Base-by-base conservation (phyloP, 2,113 vertebrate genomes). In the Aspidoscelis tigris region DNA sequence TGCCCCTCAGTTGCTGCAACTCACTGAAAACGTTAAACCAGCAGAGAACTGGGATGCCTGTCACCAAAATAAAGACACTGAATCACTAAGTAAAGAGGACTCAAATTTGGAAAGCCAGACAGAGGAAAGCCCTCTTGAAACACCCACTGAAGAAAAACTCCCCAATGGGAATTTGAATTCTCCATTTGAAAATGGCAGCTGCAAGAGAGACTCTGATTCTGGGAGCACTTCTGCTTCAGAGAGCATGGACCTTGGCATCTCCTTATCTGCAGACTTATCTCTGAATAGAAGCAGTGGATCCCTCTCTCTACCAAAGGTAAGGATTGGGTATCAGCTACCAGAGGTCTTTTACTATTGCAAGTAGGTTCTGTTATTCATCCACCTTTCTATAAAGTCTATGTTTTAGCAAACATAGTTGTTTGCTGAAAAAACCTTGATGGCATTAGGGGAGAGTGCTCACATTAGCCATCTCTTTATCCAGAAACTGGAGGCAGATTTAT, bases 181-280 rank as follows among this genome's bases (percentile, higher is more conserved):
- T 0, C 89, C 81, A 0, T 90, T 90, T 0, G 65, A 93, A 0
- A 86, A 95, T 1, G 90, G 88, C 72, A 90, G 82, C 2, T 90
- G 94, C 79, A 96, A 97, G n/a, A 93, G 95, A 74, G 92, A 95
- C 92, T 98, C 97, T 0, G 96, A 97, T 71, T 93, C 94, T 0
- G 94, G 96, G 75, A 99, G 97, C 92, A 83, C 96, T 58, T 97
- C 95, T n/a, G 95, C 92, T 7, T 97, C 96, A 0, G 98, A 98
- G 86, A 98, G 95, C 91, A 92, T 96, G 94, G 98, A 98, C 92
- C 93, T 97, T 33, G 90, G 87, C 83, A 75, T 90, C 75, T 96
- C 96, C 53, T 66, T 98, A 84, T 97, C 97, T 0, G 90, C 95
- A 0, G 96, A 97, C 88, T 87, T 97, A 77, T 87, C 96, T 14